Evolutionary conservation across 2,888 invertebrate species (phyloP).

Genomic region (Drosophila mettleri): DNA sequence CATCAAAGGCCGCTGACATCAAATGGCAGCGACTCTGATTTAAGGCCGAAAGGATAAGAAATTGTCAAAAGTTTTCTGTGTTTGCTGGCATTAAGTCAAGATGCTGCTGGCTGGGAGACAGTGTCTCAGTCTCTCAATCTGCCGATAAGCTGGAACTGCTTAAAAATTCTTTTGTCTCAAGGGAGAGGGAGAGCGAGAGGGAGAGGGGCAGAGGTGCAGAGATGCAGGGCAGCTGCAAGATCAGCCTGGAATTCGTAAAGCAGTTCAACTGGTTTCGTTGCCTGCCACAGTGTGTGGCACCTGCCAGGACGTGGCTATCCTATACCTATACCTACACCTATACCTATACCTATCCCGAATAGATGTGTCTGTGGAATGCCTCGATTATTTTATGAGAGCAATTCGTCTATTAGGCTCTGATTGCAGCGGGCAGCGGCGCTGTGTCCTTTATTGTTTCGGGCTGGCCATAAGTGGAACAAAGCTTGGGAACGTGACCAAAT

Average conservation of each 20-base stretch:
- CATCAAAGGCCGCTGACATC: slow-evolving; percentile 46
- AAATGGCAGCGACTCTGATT: slow-evolving; percentile 24
- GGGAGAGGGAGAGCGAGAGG: background rate
- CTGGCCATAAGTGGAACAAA: slow-evolving; percentile 84
- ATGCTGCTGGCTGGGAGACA: slow-evolving; percentile 45
- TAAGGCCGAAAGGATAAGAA: slow-evolving; percentile 20
- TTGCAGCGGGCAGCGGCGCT: slow-evolving; percentile 52
- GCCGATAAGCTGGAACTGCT: slow-evolving; percentile 70
- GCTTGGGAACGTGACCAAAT: slow-evolving; percentile 84
- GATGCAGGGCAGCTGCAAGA: slow-evolving; percentile 18
- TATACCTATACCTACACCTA: too few species aligned
- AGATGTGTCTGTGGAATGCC: background rate
- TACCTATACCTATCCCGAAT: too few species aligned
- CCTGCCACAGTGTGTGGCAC: slow-evolving; percentile 21
- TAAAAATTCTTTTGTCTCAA: slow-evolving; percentile 69
- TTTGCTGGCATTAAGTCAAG: slow-evolving; percentile 62
- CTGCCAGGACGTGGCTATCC: slow-evolving; percentile 6
- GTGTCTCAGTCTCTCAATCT: slow-evolving; percentile 66
- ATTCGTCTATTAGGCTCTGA: slow-evolving; percentile 69
- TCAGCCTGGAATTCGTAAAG: slow-evolving; percentile 41
- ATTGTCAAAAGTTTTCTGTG: slow-evolving; percentile 38
- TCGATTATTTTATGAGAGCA: slow-evolving; percentile 75
- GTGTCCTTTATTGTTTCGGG: slow-evolving; percentile 36
- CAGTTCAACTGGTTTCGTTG: slow-evolving; percentile 55
- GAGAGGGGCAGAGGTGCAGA: too few species aligned